phyloP scores from a whole-genome alignment of 2,113 vertebrate species.

The Cichladusa arquata region DNA sequence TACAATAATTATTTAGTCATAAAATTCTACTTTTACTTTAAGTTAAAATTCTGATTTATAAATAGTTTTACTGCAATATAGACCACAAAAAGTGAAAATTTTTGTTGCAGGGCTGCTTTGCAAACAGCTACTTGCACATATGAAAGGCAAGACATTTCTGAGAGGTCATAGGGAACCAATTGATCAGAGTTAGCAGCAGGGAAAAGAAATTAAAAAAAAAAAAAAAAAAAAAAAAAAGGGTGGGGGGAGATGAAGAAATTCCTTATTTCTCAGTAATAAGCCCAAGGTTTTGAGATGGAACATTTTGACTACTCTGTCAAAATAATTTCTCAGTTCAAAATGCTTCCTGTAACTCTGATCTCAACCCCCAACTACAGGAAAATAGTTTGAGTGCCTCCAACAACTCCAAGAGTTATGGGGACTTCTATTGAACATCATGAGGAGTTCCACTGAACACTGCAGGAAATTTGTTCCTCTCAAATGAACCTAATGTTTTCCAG shows the following conservation, averaged over 20 bases:
- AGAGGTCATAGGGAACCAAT: neutral
- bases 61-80: slow-evolving; percentile 18
- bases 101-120: neutral
- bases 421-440: neutral
- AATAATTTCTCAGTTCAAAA: neutral
- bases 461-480: slow-evolving; percentile 28
- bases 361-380: neutral
- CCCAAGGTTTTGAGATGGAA: neutral
- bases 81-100: neutral
- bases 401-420: neutral
- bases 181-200: neutral
- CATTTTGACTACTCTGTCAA: neutral
- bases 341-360: neutral
- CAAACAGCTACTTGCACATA: neutral
- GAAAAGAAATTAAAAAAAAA: neutral
- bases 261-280: neutral
- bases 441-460: neutral
- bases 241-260: neutral
- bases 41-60: slow-evolving; percentile 59
- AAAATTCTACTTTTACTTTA: slow-evolving; percentile 58
- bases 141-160: neutral
- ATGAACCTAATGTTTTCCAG: neutral
- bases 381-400: neutral
- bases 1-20: slow-evolving; percentile 52
- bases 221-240: neutral